Evolutionary conservation across 2,888 invertebrate species (phyloP).

Genomic region (Omphaloscelis lunosa): DNA sequence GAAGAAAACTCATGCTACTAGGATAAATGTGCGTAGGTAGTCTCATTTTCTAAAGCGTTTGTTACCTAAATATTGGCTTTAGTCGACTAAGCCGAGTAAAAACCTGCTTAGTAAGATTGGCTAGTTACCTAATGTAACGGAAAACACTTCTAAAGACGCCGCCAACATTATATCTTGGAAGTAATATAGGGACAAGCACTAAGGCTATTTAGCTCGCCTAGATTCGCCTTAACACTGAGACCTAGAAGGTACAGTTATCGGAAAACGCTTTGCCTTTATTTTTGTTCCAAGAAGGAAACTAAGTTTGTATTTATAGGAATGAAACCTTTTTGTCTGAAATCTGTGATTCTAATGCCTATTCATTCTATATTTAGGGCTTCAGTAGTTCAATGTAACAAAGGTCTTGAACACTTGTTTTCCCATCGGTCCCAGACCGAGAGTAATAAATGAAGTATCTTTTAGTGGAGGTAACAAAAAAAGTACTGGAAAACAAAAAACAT

Average conservation of each 20-base stretch:
- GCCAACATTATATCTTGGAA: slow-evolving; percentile 71
- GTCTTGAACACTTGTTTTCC: not conserved
- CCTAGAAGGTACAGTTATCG: slow-evolving; percentile 50
- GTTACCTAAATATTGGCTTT: slow-evolving; percentile 77
- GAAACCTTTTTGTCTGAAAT: slow-evolving; percentile 29
- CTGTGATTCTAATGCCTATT: slow-evolving; percentile 9
- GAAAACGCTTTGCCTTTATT: slow-evolving; percentile 56
- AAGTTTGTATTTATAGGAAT: slow-evolving; percentile 21
- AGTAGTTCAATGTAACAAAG: slow-evolving; percentile 1
- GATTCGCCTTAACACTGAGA: slow-evolving; percentile 65
- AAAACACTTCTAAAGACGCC: slow-evolving; percentile 81
- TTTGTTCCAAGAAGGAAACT: slow-evolving; percentile 40
- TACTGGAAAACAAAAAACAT: not conserved
- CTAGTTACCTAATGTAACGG: slow-evolving; percentile 83
- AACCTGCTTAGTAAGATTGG: slow-evolving; percentile 80
- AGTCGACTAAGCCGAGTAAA: slow-evolving; percentile 68
- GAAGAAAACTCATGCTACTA: slow-evolving; percentile 26
- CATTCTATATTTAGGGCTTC: slow-evolving; percentile 25
- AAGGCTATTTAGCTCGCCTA: slow-evolving; percentile 66
- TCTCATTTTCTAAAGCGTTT: slow-evolving; percentile 77
- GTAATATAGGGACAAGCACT: slow-evolving; percentile 58
- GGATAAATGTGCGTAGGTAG: slow-evolving; percentile 72
- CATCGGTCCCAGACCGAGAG: not conserved
- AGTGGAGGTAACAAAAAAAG: not conserved
- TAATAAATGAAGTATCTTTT: not conserved